These are phyloP conservation scores for Heliconius nattereri DNA, from an alignment of 1,140 invertebrate species.

Conservation along the genomic window DNA sequence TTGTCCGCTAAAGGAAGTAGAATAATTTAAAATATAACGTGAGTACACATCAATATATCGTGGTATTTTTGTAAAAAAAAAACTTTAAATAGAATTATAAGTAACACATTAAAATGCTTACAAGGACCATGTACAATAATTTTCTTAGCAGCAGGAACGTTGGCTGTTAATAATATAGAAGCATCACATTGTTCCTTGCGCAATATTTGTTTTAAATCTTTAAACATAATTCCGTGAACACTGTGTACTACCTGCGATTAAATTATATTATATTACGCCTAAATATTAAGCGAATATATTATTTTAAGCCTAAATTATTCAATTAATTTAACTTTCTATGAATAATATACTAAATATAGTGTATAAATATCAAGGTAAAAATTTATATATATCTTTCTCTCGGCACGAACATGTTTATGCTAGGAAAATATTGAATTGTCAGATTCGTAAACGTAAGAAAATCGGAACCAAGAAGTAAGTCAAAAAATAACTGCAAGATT, in stretches of 20 bases:
- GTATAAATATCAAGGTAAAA: too few relatives aligned
- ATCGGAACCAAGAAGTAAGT: too few relatives aligned
- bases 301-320: background rate
- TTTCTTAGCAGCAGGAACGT: conserved; percentile 99
- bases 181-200: conserved; percentile 99
- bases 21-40: background rate
- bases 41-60: background rate
- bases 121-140: conserved; percentile 97
- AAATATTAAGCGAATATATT: background rate
- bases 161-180: conserved; percentile 97
- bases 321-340: background rate
- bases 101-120: conserved; percentile 39
- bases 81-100: background rate
- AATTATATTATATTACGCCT: background rate
- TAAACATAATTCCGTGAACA: conserved; percentile 99
- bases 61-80: background rate
- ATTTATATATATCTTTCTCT: too few relatives aligned
- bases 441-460: too few relatives aligned
- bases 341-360: too few relatives aligned
- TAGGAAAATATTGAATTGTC: too few relatives aligned
- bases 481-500: too few relatives aligned
- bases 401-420: too few relatives aligned
- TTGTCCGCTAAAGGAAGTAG: conserved; percentile 84
- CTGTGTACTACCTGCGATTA: conserved; percentile 91
- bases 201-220: conserved; percentile 99